Evolutionary conservation across 2,888 invertebrate species (phyloP).

Genomic region (Anticlea derivata): DNA sequence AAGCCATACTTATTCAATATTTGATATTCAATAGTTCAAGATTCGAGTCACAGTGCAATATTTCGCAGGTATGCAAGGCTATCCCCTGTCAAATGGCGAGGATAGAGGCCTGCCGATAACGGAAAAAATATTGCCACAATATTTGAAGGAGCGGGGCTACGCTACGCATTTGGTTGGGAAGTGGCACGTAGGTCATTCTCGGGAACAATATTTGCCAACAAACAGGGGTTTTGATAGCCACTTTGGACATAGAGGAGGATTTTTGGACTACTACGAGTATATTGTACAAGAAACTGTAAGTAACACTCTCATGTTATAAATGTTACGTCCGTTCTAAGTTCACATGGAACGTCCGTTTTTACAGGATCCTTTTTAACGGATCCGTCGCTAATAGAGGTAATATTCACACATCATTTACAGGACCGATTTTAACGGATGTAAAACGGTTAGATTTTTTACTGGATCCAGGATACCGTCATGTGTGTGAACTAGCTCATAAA

Average conservation of each 20-base stretch:
- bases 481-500: too few species aligned
- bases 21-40: too few species aligned
- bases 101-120: constrained; percentile 69
- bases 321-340: neutral
- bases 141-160: constrained; percentile 88
- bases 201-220: constrained; percentile 85
- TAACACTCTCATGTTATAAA: too few species aligned
- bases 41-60: constrained; percentile 22
- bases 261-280: constrained; percentile 90
- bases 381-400: neutral
- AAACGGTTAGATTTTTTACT: too few species aligned
- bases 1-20: too few species aligned
- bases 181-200: constrained; percentile 87
- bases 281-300: constrained; percentile 60
- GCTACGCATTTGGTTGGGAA: constrained; percentile 91
- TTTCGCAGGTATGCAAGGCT: constrained; percentile 71
- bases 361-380: constrained; percentile 1
- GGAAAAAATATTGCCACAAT: constrained; percentile 83
- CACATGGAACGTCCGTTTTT: neutral
- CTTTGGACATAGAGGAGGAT: constrained; percentile 93
- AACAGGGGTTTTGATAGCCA: constrained; percentile 91
- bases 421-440: neutral
- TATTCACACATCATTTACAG: constrained; percentile 1
- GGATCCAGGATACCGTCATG: too few species aligned
- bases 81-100: constrained; percentile 69